Evolutionary conservation across 2,888 invertebrate genomes (phyloP), one percentile per base, ranked within the genome.

Genomic region (Ptychoptera contaminata): DNA sequence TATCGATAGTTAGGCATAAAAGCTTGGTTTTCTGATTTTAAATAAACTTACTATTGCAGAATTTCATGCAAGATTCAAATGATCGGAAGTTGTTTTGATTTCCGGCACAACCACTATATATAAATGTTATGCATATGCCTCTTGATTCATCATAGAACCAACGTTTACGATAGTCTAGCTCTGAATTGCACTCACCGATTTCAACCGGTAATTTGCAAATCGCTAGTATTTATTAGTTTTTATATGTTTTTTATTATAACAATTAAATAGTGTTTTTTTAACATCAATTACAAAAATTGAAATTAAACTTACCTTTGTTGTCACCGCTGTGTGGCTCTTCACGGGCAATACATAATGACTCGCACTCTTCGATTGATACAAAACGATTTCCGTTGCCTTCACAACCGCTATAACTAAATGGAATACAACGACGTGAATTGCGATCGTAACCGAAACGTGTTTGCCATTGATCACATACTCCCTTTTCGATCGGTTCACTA

Each of bases 61-160:
- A 72, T 51, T 69, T 67, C 58, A 73, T 65, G 66, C 87, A 88
- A 56, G 77, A 72, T 55, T 77, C 74, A 66, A 75, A 76, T 45
- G 78, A 75, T 61, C 68, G 73, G 75, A 88, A 90, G 70, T 82
- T 82, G 71, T 92, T 92, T 58, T 73, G 74, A 67, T 85, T 88
- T 56, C 90, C 91, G 50, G 77, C 81, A 67, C 91, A 93, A 67
- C 92, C 91, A 51, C 77, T 75, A 70, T 82, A 92, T 57, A 79
- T 74, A 69, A 93, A 92, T 45, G 76, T 72, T 52, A 77, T 65
- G 66, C 92, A 93, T 56, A 76, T 77, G 52, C 72, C 77, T 52
- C 71, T 68, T 42, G 68, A 67, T 51, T 74, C 72, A 63, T 80
- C 77, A 65, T 77, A 87, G 70, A 77, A 76, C 77, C 79, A 88